Base-by-base conservation (phyloP, 2,113 vertebrate genomes). In the Sprattus sprattus region DNA sequence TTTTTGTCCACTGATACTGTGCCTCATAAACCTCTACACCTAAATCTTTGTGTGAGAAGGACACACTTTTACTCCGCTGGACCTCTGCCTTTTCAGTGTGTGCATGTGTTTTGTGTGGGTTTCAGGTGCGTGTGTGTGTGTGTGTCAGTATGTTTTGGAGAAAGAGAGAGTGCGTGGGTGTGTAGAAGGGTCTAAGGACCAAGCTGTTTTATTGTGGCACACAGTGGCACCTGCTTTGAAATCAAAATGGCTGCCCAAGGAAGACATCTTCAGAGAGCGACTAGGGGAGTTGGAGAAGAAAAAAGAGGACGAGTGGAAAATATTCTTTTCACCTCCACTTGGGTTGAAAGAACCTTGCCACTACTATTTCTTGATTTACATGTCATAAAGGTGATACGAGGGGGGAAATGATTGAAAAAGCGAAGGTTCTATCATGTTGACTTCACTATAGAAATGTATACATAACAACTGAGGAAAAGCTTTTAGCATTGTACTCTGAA, bases 21-120 rank as follows among this genome's bases (percentile, higher is more conserved):
- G 54, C 25, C 22, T 46, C 60, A 80, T 81, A 22, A 10, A 83
- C 67, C 82, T 60, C 20, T 78, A 60, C 50, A n/a, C 67, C 52
- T 49, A 86, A 10, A 67, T 25, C 64, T 67, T 67, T 78, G 25
- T 78, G 13, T 39, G 28, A 83, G 75, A 47, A 60, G 15, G 28
- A 86, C 67, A 32, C 32, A 52, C 39, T 80, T 39, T 83, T 80
- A 52, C 47, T 75, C 85, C 83, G 85, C 85, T 86, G 82, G 32
- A 82, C 78, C 82, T 67, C 64, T 67, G 64, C 64, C 28, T 57
- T 18, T 2, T 46, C 47, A 49, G 8, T 49, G 47, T n/a, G n/a
- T n/a, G n/a, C n/a, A n/a, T n/a, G n/a, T 49, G 47, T 49, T 54
- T 3, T 16, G 0, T 54, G 13, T 54, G 50, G 18, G 13, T 54